Evolutionary conservation across 1,140 invertebrate species (phyloP), one percentile per base, ranked within the genome.

Genomic region (Drosophila kohkoa): DNA sequence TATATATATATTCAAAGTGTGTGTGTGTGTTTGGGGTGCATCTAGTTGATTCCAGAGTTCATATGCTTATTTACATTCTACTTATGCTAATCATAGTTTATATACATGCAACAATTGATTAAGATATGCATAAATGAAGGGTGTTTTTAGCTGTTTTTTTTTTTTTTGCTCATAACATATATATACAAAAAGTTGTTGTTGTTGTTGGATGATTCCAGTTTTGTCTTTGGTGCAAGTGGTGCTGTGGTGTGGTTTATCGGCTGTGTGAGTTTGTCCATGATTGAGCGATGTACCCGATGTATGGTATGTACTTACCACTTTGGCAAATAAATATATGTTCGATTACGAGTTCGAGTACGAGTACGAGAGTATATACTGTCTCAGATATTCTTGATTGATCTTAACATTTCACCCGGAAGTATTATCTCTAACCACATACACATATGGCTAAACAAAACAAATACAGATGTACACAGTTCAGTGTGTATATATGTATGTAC

Each of bases 291-390:
- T 25, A 4, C 63, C 54, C 32, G 54, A 57, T 38, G 35, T 38
- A 38, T 51, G 59, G 35, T 38, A 38, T 51, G 59, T 72, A 72
- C 69, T 72, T 72, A 72, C 69, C 69, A 67, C 52, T 49, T 20
- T 20, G 25, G 51, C 3, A 43, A 43, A 5, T 5, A 43, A 13
- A 25, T 25, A 25, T 25, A 25, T 25, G 20, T 25, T 25, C 20
- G 20, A 25, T 3, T 25, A 25, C 20, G 20, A 25, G 20, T 25
- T 25, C 20, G 20, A 25, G 20, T 25, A 25, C 20, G 20, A 25
- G 20, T 25, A 25, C 20, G 20, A 25, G 20, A 25, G 20, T 13
- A 43, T 7, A 13, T 10, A 38, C 35, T 11, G 5, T 43, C 41
- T 43, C 41, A 43, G 13, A 13, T 43, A n/a, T 43, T 4, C 10